Base-by-base conservation (phyloP, 2,888 invertebrate genomes). In the Nycteola revayana region DNA sequence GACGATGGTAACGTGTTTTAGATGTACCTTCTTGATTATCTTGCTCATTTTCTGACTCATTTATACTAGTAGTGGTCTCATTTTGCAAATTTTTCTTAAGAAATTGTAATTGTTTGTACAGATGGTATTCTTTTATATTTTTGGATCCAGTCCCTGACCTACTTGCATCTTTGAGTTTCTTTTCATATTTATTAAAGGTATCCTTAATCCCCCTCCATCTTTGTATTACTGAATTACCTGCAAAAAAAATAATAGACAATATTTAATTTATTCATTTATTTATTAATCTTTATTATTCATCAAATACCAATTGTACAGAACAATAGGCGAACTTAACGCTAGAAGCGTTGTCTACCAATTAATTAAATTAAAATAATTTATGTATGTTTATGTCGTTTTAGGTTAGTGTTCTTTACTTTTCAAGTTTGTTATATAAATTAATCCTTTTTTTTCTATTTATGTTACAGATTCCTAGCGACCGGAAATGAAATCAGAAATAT, bases 191-290 rank as follows among this genome's bases (percentile, higher is more conserved):
- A 36, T 42, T 37, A 42, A 49, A 54, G 31, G 34, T 48, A 55
- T 55, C 55, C 27, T 48, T 55, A 26, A 58, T 55, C 42, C 36
- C 43, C 27, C 41, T 49, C 53, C 43, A 49, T 44, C 27, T 53
- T 42, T 53, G 27, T 38, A 44, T 18, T 49, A 49, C 36, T 45
- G 21, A 27, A 47, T 45, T 50, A 47, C 50, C 46, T 47, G 44
- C 28, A 50, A 46, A 48, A 42, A 34, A 42, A 40, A 32, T n/a
- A 30, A 41, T 36, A 40, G 32, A 39, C 27, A 36, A 42, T 39
- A 37, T 37, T 40, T 42, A 35, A 44, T 37, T 29, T 28, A 31
- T 36, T 33, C 11, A 31, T 42, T 31, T 31, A 36, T 33, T 36
- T 33, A 36, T n/a, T n/a, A n/a, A n/a, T n/a, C n/a, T n/a, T n/a